Evolutionary conservation across 2,888 invertebrate species (phyloP).

Genomic region (Catocala fraxini): DNA sequence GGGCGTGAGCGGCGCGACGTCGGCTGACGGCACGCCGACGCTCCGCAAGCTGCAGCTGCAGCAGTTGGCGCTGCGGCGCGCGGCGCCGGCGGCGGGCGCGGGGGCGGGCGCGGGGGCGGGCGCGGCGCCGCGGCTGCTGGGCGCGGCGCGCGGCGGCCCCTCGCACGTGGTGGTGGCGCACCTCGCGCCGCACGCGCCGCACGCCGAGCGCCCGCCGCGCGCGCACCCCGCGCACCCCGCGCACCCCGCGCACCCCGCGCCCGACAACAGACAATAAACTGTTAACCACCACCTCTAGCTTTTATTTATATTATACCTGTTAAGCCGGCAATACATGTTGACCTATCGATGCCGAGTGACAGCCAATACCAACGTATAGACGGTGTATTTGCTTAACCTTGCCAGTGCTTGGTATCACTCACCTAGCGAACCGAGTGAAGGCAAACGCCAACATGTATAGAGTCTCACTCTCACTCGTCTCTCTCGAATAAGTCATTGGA

Average conservation of each 20-base stretch:
- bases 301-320: not conserved
- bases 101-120: conserved; percentile 33
- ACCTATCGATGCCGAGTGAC: too few relatives aligned
- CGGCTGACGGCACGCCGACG: conserved; percentile 57
- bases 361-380: too few relatives aligned
- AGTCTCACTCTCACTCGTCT: too few relatives aligned
- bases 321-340: too few relatives aligned
- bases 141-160: conserved; percentile 64
- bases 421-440: too few relatives aligned
- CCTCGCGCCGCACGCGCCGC: conserved; percentile 50
- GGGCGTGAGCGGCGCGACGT: conserved; percentile 6
- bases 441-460: too few relatives aligned
- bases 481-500: too few relatives aligned
- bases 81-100: conserved; percentile 50
- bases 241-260: conserved; percentile 65
- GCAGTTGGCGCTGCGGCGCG: conserved; percentile 65
- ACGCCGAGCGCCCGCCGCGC: conserved; percentile 48
- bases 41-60: conserved; percentile 65
- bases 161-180: conserved; percentile 73
- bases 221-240: conserved; percentile 34
- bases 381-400: too few relatives aligned
- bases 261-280: conserved; percentile 39
- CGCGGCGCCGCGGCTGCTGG: conserved; percentile 4
- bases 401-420: too few relatives aligned
- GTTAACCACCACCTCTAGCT: conserved; percentile 29